These are phyloP conservation scores for Synodontis membranacea DNA, from an alignment of 2,113 vertebrate genomes.

Conservation along the genomic window DNA sequence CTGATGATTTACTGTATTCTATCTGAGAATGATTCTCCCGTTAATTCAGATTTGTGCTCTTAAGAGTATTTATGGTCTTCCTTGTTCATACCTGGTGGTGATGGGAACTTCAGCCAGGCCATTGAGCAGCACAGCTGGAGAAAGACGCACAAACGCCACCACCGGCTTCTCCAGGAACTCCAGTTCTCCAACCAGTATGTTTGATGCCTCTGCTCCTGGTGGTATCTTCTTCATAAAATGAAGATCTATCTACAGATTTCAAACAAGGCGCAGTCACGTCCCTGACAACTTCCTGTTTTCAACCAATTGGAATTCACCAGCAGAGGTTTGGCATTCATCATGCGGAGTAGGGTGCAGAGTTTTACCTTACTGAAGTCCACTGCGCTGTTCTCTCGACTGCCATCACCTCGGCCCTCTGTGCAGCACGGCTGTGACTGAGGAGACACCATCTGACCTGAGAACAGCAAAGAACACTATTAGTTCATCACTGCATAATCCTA, in stretches of 20 bases:
- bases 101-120: constrained; percentile 96
- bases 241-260: constrained; percentile 83
- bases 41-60: background rate
- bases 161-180: constrained; percentile 94
- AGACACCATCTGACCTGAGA: constrained; percentile 89
- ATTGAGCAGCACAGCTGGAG: constrained; percentile 90
- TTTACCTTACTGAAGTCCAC: constrained; percentile 98
- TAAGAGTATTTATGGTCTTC: background rate
- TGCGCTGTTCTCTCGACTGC: constrained; percentile 96
- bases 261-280: background rate
- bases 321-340: background rate
- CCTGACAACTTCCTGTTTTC: background rate
- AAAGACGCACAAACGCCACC: constrained; percentile 90
- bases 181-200: constrained; percentile 92
- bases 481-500: background rate
- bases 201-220: constrained; percentile 94
- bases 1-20: background rate
- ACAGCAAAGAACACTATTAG: constrained; percentile 65
- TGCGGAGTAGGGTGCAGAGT: background rate
- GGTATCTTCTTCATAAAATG: constrained; percentile 99
- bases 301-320: background rate
- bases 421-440: constrained; percentile 86
- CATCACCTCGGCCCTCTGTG: constrained; percentile 87
- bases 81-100: constrained; percentile 83
- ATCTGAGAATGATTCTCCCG: background rate